Evolutionary conservation across 2,888 invertebrate genomes (phyloP).

Genomic region (Carpatolechia fugitivella): DNA sequence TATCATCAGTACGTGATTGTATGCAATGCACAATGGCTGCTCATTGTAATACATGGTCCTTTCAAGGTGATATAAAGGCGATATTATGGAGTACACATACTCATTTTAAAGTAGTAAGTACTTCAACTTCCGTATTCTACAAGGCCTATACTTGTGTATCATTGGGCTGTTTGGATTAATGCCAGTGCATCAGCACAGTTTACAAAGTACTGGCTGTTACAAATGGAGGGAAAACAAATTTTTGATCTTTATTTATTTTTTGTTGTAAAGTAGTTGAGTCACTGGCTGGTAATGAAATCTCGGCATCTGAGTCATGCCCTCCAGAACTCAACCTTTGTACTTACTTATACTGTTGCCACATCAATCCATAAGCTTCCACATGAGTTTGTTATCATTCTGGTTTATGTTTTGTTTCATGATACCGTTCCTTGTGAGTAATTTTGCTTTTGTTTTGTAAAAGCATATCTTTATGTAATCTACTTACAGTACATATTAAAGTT

Average conservation of each 20-base stretch:
- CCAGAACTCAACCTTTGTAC: constrained; percentile 10
- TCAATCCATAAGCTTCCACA: background rate
- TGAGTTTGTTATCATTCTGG: background rate
- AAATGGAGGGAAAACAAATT: background rate
- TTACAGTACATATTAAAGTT: too few relatives aligned
- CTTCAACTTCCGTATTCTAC: constrained; percentile 39
- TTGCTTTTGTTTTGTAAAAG: background rate
- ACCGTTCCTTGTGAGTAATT: background rate
- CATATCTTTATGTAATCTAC: too few relatives aligned
- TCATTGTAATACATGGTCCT: constrained; percentile 37
- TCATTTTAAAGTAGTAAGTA: constrained; percentile 30
- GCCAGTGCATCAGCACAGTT: constrained; percentile 28
- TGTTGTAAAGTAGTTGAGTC: constrained; percentile 28
- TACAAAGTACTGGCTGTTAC: constrained; percentile 13
- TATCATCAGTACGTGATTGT: constrained; percentile 37
- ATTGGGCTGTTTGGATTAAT: constrained; percentile 25
- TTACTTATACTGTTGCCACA: background rate
- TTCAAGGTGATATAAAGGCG: constrained; percentile 52
- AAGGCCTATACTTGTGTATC: constrained; percentile 11
- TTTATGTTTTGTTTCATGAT: background rate
- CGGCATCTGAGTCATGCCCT: constrained; percentile 19
- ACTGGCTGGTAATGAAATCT: constrained; percentile 23
- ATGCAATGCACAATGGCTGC: constrained; percentile 35
- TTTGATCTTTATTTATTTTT: constrained; percentile 33
- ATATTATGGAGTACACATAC: constrained; percentile 31